A percentile compares a stretch with the other conserved stretches of the same genome.
Conservation (phyloP, 92 coral and sea anemone species). For the Epizoanthus scotinus region DNA sequence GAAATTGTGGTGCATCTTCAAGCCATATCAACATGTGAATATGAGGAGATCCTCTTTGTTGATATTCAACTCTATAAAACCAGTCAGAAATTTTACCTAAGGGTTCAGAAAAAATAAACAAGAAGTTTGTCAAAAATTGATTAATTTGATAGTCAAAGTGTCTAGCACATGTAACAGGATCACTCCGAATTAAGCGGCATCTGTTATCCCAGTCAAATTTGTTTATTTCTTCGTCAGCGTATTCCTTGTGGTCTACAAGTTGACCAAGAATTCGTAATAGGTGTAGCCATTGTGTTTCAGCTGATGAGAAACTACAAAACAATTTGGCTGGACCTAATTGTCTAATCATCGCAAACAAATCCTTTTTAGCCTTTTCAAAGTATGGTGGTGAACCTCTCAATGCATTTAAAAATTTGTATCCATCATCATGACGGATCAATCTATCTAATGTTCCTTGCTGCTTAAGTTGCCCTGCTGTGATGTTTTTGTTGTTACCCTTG, state of each 20-base stretch:
- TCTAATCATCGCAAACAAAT: slow-evolving; percentile 60
- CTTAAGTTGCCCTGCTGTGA: slow-evolving; percentile 55
- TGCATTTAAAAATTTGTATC: slow-evolving; percentile 47
- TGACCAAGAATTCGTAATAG: slow-evolving; percentile 66
- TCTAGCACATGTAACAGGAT: slow-evolving; percentile 63
- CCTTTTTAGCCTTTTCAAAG: slow-evolving; percentile 42
- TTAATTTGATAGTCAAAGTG: slow-evolving; percentile 53
- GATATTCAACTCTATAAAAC: slow-evolving; percentile 67
- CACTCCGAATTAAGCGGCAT: slow-evolving; percentile 55
- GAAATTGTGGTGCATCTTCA: slow-evolving; percentile 51
- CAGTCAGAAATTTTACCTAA: slow-evolving; percentile 59
- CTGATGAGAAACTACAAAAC: slow-evolving; percentile 58
- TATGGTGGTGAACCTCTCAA: slow-evolving; percentile 59
- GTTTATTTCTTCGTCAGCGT: slow-evolving; percentile 51
- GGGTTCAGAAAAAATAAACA: slow-evolving; percentile 41
- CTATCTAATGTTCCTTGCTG: slow-evolving; percentile 46
- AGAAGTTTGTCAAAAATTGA: slow-evolving; percentile 52
- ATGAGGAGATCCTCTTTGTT: slow-evolving; percentile 68
- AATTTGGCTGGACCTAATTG: slow-evolving; percentile 55
- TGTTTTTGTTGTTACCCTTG: slow-evolving; percentile 46
- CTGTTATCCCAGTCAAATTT: slow-evolving; percentile 55
- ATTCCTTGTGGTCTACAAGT: slow-evolving; percentile 57
- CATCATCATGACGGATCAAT: slow-evolving; percentile 53
- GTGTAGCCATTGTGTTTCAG: slow-evolving; percentile 64
- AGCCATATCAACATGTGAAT: slow-evolving; percentile 61